Percentiles rank a stretch among this genome's conserved stretches.
These are phyloP conservation scores for Gasterosteus aculeatus DNA, from an alignment of 2,113 vertebrate genomes.

Conservation along the genomic window DNA sequence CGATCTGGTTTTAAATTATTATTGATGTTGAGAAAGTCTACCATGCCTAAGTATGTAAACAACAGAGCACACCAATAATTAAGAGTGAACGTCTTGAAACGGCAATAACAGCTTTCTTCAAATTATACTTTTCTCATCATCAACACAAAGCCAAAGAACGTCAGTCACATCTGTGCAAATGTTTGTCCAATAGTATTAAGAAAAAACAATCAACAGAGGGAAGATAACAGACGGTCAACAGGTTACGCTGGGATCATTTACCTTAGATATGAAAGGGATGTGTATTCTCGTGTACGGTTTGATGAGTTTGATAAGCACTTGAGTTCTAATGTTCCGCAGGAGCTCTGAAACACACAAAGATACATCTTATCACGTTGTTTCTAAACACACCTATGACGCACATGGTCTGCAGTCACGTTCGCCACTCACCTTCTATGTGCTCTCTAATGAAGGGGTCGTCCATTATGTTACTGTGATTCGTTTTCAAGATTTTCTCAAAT, in stretches of 20 bases:
- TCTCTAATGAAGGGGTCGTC: constrained; percentile 99
- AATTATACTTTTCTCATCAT: background rate
- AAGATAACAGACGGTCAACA: background rate
- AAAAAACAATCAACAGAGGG: background rate
- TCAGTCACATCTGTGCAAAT: background rate
- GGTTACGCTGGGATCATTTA: constrained; percentile 64
- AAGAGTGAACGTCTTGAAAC: background rate
- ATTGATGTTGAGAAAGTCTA: background rate
- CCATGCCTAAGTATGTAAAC: background rate
- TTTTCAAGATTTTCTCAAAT: constrained; percentile 99
- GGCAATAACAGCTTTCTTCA: background rate
- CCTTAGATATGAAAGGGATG: constrained; percentile 99
- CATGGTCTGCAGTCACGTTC: constrained; percentile 18
- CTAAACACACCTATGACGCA: background rate
- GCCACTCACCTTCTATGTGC: constrained; percentile 95
- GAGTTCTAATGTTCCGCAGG: constrained; percentile 98
- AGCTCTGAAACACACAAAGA: constrained; percentile 87
- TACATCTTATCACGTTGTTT: background rate
- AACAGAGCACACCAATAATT: background rate
- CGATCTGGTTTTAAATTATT: background rate
- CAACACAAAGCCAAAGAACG: background rate
- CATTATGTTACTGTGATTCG: constrained; percentile 99
- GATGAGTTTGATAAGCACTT: constrained; percentile 99
- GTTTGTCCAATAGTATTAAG: background rate
- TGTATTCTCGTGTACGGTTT: constrained; percentile 99